Evolutionary conservation across 1,140 invertebrate genomes (phyloP).

Genomic region (Myzus persicae): DNA sequence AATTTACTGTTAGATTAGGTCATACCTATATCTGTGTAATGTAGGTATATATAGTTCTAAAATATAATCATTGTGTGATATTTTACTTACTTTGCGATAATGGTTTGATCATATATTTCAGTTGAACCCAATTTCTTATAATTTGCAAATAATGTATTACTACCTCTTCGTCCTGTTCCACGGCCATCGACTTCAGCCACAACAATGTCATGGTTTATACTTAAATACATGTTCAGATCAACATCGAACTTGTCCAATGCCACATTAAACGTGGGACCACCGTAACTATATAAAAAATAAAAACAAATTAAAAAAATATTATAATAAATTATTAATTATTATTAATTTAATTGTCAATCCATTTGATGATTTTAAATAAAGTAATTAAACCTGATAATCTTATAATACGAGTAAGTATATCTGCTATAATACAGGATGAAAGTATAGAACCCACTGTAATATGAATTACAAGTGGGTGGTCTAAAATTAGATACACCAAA

Average conservation of each 20-base stretch:
- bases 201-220: constrained; percentile 83
- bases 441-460: too few species aligned
- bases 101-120: constrained; percentile 88
- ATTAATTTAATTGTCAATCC: not conserved
- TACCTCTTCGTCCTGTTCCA: constrained; percentile 85
- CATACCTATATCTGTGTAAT: not conserved
- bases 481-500: too few species aligned
- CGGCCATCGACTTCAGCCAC: constrained; percentile 89
- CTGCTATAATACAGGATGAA: too few species aligned
- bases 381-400: not conserved
- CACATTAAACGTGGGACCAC: constrained; percentile 83
- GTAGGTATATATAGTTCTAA: not conserved
- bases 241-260: constrained; percentile 80
- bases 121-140: constrained; percentile 86
- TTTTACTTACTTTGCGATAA: constrained; percentile 74
- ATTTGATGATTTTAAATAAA: not conserved
- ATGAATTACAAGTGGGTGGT: too few species aligned
- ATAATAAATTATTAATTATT: not conserved
- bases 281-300: constrained; percentile 72
- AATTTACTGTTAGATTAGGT: not conserved
- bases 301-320: too few species aligned
- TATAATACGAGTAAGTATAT: not conserved
- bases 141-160: constrained; percentile 81
- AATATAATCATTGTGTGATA: not conserved
- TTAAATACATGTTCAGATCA: constrained; percentile 84